phyloP scores from a whole-genome alignment of 2,797 vertebrate genomes.

The Pyrrhura leucotis region DNA sequence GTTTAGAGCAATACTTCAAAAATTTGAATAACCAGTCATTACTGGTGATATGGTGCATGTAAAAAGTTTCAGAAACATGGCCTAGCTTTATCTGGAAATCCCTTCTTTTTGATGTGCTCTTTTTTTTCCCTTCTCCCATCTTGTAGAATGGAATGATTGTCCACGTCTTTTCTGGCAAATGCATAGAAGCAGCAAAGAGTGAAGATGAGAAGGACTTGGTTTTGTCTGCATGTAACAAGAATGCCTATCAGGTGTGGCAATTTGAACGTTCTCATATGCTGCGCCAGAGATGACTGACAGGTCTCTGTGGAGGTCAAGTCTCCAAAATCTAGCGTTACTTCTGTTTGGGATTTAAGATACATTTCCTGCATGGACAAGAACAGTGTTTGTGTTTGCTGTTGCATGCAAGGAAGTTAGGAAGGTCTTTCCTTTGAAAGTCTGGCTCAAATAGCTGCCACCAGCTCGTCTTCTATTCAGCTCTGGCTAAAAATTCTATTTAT shows the following conservation, averaged over 20 bases:
- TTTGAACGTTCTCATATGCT: slow-evolving; percentile 78
- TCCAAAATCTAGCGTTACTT: neutral
- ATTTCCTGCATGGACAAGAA: neutral
- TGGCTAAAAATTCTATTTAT: neutral
- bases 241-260: slow-evolving; percentile 83
- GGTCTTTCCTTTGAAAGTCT: neutral
- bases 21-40: neutral
- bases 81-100: neutral
- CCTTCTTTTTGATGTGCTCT: neutral
- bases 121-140: neutral
- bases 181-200: slow-evolving; percentile 82
- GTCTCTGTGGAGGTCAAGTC: neutral
- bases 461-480: neutral
- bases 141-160: slow-evolving; percentile 82
- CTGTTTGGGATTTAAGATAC: neutral
- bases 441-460: neutral
- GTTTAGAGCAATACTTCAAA: neutral
- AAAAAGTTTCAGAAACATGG: neutral
- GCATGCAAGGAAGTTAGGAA: neutral
- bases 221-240: slow-evolving; percentile 78
- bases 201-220: slow-evolving; percentile 71
- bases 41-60: neutral
- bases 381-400: neutral
- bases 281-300: slow-evolving; percentile 61
- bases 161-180: slow-evolving; percentile 84